Conservation (phyloP, 2,888 invertebrate genomes). For the Stramonita haemastoma region DNA sequence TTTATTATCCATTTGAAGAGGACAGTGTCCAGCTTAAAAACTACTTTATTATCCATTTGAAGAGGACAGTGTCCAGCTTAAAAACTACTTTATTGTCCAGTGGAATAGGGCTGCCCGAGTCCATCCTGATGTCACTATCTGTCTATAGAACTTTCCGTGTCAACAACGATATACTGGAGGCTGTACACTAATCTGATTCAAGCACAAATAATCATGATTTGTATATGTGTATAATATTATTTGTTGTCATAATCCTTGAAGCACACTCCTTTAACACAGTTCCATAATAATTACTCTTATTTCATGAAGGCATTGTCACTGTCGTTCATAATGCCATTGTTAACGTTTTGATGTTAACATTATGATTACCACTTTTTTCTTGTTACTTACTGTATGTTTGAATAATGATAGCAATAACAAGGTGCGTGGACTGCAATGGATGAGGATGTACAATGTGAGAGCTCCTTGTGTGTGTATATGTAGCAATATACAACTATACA, state of each 20-base stretch:
- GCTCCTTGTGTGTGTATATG: constrained; percentile 36
- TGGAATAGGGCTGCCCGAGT: no score
- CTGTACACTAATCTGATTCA: not conserved
- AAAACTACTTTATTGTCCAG: no score
- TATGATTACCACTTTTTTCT: not conserved
- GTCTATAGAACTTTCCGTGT: not conserved
- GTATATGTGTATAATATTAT: constrained; percentile 7
- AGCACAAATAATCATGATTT: not conserved
- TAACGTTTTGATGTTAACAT: not conserved
- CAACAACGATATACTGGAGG: not conserved
- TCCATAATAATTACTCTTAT: not conserved
- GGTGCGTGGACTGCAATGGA: constrained; percentile 15
- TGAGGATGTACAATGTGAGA: constrained; percentile 17
- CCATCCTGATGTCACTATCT: no score
- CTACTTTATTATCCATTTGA: no score
- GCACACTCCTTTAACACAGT: constrained; percentile 5
- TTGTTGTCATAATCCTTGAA: constrained; percentile 17
- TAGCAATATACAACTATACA: constrained; percentile 36
- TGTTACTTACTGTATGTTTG: not conserved
- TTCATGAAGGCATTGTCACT: not conserved
- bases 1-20: no score
- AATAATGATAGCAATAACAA: constrained; percentile 33
- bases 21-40: no score
- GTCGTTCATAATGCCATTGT: not conserved
- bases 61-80: no score